Base-by-base conservation (phyloP, 2,113 vertebrate species). In the Platichthys stellatus region DNA sequence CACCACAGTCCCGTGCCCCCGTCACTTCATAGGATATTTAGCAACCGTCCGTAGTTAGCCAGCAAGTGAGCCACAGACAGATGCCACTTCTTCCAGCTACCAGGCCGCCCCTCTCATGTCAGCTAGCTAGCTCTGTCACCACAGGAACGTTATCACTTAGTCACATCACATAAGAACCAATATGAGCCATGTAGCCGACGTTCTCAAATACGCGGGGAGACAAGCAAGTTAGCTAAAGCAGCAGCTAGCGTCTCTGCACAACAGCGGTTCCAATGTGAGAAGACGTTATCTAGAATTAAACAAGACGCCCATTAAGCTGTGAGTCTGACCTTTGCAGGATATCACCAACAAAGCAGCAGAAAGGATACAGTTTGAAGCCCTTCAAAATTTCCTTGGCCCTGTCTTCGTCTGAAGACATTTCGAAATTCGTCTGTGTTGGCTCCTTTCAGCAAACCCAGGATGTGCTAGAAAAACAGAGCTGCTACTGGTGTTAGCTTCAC, bases 331-430 rank as follows among this genome's bases (percentile, higher is more conserved):
- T 18, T 12, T 40, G 7, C 13, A 47, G 2, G 63, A 23, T 38
- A 59, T 5, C 69, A 40, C 17, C 60, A 56, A 53, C 21, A 35
- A 31, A 26, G 64, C 51, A 69, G 31, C 2, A 28, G 18, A 86
- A 94, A 95, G 94, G 94, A 95, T 95, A 95, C 94, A 95, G 82
- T 92, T 93, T 95, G 90, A 95, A 95, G 54, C 94, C 94, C 73
- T 93, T 95, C 83, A 95, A 76, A 83, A 95, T 95, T 35, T 95
- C 94, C 92, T 94, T 95, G 88, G 94, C 94, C 86, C 94, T 90
- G 93, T 94, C 94, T 93, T 95, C 94, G 76, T 92, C 92, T 86
- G 93, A 94, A 94, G 94, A 95, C 94, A 95, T 95, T 56, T 86
- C 85, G 64, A 56, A 71, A 86, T 82, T 74, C 45, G 63, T 78